These are phyloP conservation scores for Chelonoidis abingdonii DNA, from an alignment of 2,113 vertebrate species.

Conservation along the genomic window DNA sequence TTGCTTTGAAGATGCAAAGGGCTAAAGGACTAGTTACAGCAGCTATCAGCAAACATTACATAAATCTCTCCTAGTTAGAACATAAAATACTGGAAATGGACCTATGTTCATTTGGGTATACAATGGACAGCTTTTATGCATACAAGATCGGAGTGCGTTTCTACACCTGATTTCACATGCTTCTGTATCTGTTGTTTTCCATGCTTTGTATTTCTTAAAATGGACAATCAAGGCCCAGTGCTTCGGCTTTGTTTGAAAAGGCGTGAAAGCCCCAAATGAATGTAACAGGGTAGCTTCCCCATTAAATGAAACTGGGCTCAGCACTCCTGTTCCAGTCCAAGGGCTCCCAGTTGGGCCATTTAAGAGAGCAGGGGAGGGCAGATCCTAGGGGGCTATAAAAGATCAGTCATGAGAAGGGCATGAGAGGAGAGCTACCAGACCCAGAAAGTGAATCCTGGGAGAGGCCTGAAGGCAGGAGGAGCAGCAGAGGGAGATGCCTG, in stretches of 20 bases:
- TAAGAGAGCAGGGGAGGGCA: not conserved
- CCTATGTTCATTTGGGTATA: not conserved
- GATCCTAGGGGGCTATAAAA: not conserved
- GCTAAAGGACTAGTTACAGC: not conserved
- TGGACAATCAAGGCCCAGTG: not conserved
- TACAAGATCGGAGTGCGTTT: not conserved
- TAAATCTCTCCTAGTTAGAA: not conserved
- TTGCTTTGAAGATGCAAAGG: not conserved
- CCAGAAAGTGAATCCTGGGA: not conserved
- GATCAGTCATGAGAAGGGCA: not conserved
- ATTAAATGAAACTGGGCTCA: not conserved
- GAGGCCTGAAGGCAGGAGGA: not conserved
- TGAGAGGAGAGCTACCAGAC: not conserved
- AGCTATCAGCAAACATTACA: not conserved
- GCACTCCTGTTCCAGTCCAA: not conserved
- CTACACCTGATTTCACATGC: not conserved
- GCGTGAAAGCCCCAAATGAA: not conserved
- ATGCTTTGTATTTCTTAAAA: not conserved
- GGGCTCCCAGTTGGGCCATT: not conserved
- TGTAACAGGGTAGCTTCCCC: not conserved
- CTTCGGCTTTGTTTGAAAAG: not conserved
- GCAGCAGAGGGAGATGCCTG: not conserved
- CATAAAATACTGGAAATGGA: not conserved
- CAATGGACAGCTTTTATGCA: not conserved
- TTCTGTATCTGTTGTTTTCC: not conserved